Base-by-base conservation (phyloP, 1,140 invertebrate genomes). In the Neodiprion virginianus region DNA sequence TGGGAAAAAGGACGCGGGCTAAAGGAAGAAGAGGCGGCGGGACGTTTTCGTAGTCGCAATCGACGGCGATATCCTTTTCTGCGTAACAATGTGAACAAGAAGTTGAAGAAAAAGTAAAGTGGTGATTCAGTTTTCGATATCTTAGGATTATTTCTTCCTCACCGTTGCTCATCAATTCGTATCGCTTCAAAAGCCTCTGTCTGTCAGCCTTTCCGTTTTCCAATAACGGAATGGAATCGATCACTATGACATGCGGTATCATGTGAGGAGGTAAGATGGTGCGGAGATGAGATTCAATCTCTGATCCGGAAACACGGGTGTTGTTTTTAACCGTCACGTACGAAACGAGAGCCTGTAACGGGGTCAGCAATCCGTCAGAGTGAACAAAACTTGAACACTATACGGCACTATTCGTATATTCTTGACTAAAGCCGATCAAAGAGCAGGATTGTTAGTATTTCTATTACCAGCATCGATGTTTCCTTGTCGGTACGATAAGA, bases 141-240 rank as follows among this genome's bases (percentile, higher is more conserved):
- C 72, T 87, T 85, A 91, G 91, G 90, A 79, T 92, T 91, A 81
- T 40, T 40, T 5, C 1, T 40, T 5, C 1, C 92, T 92, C 61
- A 67, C 49, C 79, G 12, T 74, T 9, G 77, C 91, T 93, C 0
- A 90, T 91, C 61, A 90, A 90, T 85, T 93, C 93, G 75, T 95
- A 96, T 76, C 90, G 89, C 79, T 93, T 92, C 61, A 96, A 84
- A 28, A 96, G 84, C 0, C 89, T 85, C 82, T 96, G 95, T 73
- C 95, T 89, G 85, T 97, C 95, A 10, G 93, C 93, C 89, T 97
- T 97, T 8, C 95, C 95, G 85, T 96, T 97, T 0, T 94, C 93
- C 10, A 96, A 85, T 5, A 95, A 86, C 0, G 95, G 96, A 74
- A 97, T 91, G 7, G 84, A 90, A 9, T 95, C 92, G 7, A 96